Conservation (phyloP, 1,140 invertebrate genomes). For the Drosophila insularis region DNA sequence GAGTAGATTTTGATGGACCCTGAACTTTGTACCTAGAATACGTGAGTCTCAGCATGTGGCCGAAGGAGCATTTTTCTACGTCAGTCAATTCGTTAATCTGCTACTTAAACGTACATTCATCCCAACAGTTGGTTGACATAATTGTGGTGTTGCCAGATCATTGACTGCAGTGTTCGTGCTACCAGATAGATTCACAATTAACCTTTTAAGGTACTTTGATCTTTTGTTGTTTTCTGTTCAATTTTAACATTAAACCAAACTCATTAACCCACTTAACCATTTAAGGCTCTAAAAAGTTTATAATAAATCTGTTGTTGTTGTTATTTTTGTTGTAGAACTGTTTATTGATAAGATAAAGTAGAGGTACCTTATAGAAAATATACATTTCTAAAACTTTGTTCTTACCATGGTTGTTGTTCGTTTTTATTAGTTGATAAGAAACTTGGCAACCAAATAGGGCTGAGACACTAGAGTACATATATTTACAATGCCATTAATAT, state of each 20-base stretch:
- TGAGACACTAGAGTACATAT: slow-evolving; percentile 14
- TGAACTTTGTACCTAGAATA: slow-evolving; percentile 31
- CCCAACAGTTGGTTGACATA: not conserved
- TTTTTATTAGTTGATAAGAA: slow-evolving; percentile 48
- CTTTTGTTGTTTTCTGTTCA: not conserved
- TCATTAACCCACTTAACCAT: slow-evolving; percentile 1
- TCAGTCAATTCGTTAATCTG: slow-evolving; percentile 13
- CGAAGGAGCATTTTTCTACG: not conserved
- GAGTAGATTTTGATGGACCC: slow-evolving; percentile 25
- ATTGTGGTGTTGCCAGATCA: not conserved
- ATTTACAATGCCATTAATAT: slow-evolving; percentile 52
- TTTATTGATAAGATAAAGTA: slow-evolving; percentile 16
- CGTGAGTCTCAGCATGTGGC: slow-evolving; percentile 25
- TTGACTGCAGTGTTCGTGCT: too few relatives aligned
- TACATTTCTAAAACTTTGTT: slow-evolving; percentile 20
- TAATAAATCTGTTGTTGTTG: not conserved
- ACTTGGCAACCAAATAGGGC: slow-evolving; percentile 49
- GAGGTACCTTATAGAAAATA: slow-evolving; percentile 22
- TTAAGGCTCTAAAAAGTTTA: not conserved
- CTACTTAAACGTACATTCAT: not conserved
- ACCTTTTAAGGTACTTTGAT: not conserved
- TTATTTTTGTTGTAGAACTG: not conserved
- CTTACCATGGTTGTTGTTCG: not conserved
- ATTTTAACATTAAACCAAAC: not conserved
- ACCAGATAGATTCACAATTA: too few relatives aligned